These are phyloP conservation scores for Nothura maculosa DNA, from an alignment of 2,797 vertebrate genomes.

Conservation along the genomic window DNA sequence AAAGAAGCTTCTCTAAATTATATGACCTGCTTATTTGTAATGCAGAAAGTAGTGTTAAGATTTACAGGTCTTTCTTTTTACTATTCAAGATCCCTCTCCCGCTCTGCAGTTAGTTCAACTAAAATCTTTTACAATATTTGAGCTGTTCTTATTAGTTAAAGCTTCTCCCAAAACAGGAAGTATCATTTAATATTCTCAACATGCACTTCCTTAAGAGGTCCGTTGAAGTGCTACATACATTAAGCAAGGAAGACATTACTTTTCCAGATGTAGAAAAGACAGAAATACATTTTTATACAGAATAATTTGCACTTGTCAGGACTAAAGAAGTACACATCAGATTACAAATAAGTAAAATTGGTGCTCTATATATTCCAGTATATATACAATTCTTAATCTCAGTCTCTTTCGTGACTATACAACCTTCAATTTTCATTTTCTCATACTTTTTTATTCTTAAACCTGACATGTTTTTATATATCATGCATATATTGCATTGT, in stretches of 20 bases:
- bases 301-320: not conserved
- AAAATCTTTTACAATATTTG: not conserved
- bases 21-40: accelerated
- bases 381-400: not conserved
- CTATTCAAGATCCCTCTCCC: not conserved
- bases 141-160: slow-evolving; percentile 31
- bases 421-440: not conserved
- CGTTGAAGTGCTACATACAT: not conserved
- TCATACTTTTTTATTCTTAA: not conserved
- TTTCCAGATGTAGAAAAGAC: not conserved
- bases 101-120: not conserved
- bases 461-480: not conserved
- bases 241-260: not conserved
- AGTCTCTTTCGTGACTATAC: not conserved
- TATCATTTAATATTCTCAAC: not conserved
- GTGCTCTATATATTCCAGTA: not conserved
- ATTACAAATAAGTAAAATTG: not conserved
- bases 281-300: not conserved
- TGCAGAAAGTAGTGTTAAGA: not conserved
- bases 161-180: not conserved
- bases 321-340: not conserved
- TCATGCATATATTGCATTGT: not conserved
- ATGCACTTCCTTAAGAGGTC: not conserved
- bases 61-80: not conserved
- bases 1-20: not conserved